Evolutionary conservation across 2,797 vertebrate species (phyloP), one percentile per base, ranked within the genome.

Genomic region (Urocyon cinereoargenteus): DNA sequence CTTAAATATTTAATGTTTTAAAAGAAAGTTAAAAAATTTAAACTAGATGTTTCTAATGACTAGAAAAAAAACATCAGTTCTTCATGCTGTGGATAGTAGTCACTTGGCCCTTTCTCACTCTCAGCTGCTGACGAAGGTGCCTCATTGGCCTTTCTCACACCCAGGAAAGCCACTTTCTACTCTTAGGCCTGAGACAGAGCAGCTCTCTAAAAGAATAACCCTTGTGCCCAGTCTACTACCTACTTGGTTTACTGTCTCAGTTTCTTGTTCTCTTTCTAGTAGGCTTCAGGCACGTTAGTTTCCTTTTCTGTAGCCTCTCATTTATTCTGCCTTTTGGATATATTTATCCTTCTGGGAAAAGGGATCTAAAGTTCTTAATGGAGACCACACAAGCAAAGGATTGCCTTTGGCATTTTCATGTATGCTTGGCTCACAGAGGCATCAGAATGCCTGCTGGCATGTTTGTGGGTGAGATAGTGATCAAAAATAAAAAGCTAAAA

Each of bases 401-500:
- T 97, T 95, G 68, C 45, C 57, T 91, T 96, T 98, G 93, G 85
- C 64, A 94, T 92, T 90, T 97, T 94, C 68, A 34, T 90, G 49
- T 86, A 57, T 89, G 24, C 61, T 87, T 97, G 90, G 64, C 94
- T 94, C 66, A 70, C n/a, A 79, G 53, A 97, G 82, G 57, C 73
- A 94, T 94, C 68, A 83, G 55, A 97, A 68, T 86, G 61, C 81
- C 36, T 94, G 22, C 70, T 97, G 96, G 93, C 93, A 87, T 94
- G 62, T 95, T 77, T 93, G n/a, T 96, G 40, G 75, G 66, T 91
- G 86, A 95, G 84, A 92, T 57, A 88, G 64, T 89, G 75, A 89
- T 95, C 72, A 93, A 82, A 96, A 97, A 88, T 88, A 95, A 97
- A 97, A 97, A 93, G 51, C 55, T 53, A 51, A 97, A 97, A 90